phyloP scores from a whole-genome alignment of 2,888 invertebrate genomes.

The Deilephila elpenor region DNA sequence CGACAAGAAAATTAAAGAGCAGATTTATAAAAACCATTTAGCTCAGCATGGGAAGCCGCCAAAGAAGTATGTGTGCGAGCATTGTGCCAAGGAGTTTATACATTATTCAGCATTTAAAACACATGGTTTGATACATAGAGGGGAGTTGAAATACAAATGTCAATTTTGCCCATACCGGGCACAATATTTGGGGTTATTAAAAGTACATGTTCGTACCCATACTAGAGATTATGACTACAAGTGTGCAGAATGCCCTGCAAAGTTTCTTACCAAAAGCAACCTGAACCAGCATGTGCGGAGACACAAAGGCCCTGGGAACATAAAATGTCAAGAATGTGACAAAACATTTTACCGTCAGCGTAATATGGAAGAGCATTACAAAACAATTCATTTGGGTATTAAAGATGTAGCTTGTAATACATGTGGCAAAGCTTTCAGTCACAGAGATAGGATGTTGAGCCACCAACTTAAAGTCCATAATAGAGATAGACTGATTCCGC shows the following conservation, averaged over 20 bases:
- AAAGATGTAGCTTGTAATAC: conserved; percentile 51
- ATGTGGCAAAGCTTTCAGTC: conserved; percentile 53
- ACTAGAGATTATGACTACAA: conserved; percentile 56
- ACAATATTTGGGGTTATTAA: conserved; percentile 51
- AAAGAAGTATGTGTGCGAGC: conserved; percentile 53
- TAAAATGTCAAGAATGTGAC: conserved; percentile 45
- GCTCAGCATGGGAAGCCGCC: conserved; percentile 41
- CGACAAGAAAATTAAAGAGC: conserved; percentile 41
- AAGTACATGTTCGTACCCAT: conserved; percentile 56
- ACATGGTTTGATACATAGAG: conserved; percentile 52
- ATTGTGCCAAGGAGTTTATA: conserved; percentile 54
- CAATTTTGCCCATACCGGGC: conserved; percentile 58
- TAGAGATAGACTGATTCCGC: conserved; percentile 40
- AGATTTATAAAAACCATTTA: conserved; percentile 44
- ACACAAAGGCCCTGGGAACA: conserved; percentile 41
- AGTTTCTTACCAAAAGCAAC: conserved; percentile 58
- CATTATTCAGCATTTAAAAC: conserved; percentile 50
- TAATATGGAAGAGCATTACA: conserved; percentile 47
- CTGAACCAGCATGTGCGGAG: conserved; percentile 49
- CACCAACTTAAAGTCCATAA: conserved; percentile 56
- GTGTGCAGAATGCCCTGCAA: conserved; percentile 53
- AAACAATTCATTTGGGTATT: conserved; percentile 45
- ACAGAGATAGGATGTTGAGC: conserved; percentile 48
- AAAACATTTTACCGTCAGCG: conserved; percentile 44
- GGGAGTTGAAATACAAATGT: conserved; percentile 55